These are phyloP conservation scores for Volucella inanis DNA, from an alignment of 2,888 invertebrate species.

Conservation along the genomic window DNA sequence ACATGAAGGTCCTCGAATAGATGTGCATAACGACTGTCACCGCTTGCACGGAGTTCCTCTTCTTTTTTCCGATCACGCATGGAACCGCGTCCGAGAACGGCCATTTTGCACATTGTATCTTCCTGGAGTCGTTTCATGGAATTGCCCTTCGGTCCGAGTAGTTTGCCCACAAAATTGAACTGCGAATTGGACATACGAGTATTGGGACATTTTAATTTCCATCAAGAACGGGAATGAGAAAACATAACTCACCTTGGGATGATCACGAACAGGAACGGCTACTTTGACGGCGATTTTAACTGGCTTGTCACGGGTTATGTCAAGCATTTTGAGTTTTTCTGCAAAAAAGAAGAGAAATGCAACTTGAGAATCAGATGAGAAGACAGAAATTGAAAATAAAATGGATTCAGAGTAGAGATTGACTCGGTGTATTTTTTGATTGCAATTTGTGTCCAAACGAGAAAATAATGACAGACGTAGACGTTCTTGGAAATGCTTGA, in stretches of 20 bases:
- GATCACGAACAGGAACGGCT: slow-evolving; percentile 93
- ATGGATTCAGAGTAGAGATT: background rate
- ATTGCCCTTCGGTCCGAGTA: slow-evolving; percentile 96
- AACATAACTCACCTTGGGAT: slow-evolving; percentile 88
- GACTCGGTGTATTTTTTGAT: background rate
- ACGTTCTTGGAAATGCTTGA: no score
- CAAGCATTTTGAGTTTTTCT: slow-evolving; percentile 89
- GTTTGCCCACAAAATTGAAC: slow-evolving; percentile 98
- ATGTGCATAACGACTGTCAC: slow-evolving; percentile 96
- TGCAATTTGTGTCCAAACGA: no score
- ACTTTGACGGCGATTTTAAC: slow-evolving; percentile 94
- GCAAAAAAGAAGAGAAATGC: slow-evolving; percentile 52
- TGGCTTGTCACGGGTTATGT: slow-evolving; percentile 93
- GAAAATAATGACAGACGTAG: no score
- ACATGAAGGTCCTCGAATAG: slow-evolving; percentile 95
- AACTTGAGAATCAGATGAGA: background rate
- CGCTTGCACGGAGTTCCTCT: slow-evolving; percentile 94
- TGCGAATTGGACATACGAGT: slow-evolving; percentile 84
- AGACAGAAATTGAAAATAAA: background rate
- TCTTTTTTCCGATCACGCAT: slow-evolving; percentile 98
- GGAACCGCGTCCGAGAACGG: slow-evolving; percentile 95
- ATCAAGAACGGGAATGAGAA: background rate
- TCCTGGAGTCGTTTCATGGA: slow-evolving; percentile 95
- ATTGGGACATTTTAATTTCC: slow-evolving; percentile 63
- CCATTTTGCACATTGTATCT: slow-evolving; percentile 98